Base-by-base conservation (phyloP, 2,113 vertebrate species). In the Bubo scandiacus region DNA sequence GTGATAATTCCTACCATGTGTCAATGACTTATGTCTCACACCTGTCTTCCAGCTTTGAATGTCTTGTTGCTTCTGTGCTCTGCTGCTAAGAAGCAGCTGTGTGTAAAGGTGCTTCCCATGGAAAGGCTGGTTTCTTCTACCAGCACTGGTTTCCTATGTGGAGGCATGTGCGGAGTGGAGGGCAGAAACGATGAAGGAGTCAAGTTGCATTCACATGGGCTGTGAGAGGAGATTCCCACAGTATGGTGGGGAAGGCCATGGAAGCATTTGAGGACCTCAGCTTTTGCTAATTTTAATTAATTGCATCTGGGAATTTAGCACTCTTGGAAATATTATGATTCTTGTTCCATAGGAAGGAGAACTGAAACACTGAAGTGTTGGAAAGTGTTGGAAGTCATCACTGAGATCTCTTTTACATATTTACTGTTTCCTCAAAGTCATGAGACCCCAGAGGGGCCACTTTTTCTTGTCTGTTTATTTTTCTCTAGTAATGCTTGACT, bases 91-190 rank as follows among this genome's bases (percentile, higher is more conserved):
- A 16, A 52, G 45, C 4, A 77, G 27, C 57, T 55, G 29, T 10
- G 10, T 23, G 21, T 25, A 13, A 49, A 82, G 42, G 21, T 79
- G 68, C 45, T 82, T 47, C n/a, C 45, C 38, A 4, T 0, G 36
- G n/a, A 66, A 81, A 66, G 7, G 36, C 13, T 0, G 0, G 3
- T 15, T 30, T 83, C 25, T 27, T 47, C n/a, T 65, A 15, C 17
- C 11, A 3, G 17, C 23, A 30, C 43, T 43, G 43, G 43, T 43
- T 43, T 43, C 43, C 26, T 16, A 38, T 30, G 9, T 0, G 15
- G 43, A 85, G 32, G 15, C 8, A 38, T 9, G 21, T 40, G 38
- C 2, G 7, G 66, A 70, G 14, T 14, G 43, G 40, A 52, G 25
- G 40, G 59, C 62, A 77, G 54, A 42, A 49, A 9, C 1, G 11